These are phyloP conservation scores for Bicyclus anynana DNA, from an alignment of 1,140 invertebrate genomes.

Conservation along the genomic window DNA sequence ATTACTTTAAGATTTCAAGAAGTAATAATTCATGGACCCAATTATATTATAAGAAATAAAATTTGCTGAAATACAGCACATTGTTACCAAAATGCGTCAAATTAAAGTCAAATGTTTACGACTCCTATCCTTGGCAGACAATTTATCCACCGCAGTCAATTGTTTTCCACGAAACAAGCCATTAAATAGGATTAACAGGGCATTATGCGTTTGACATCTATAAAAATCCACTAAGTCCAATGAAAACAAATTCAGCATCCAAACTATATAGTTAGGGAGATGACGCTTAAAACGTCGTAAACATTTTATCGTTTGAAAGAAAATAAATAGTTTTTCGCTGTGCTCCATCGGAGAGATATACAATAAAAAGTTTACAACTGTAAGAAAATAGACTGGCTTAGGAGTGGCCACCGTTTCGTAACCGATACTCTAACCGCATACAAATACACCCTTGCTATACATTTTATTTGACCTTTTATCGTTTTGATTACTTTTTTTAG, in stretches of 20 bases:
- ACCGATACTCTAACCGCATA: conserved; percentile 5
- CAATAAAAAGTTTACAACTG: conserved; percentile 58
- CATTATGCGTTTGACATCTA: conserved; percentile 43
- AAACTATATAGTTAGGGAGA: conserved; percentile 35
- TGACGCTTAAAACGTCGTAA: conserved; percentile 56
- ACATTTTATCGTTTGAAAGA: conserved; percentile 50
- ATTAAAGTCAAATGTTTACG: conserved; percentile 43
- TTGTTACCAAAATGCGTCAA: conserved; percentile 21
- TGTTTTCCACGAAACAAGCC: conserved; percentile 41
- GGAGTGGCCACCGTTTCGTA: conserved; percentile 24
- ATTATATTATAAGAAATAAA: too few species aligned
- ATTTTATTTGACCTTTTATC: too few species aligned
- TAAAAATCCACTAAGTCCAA: conserved; percentile 42
- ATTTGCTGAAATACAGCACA: too few species aligned
- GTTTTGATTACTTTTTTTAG: too few species aligned
- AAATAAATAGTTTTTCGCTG: conserved; percentile 62
- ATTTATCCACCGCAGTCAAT: conserved; percentile 48
- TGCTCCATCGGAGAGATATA: conserved; percentile 48
- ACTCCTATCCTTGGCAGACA: conserved; percentile 30
- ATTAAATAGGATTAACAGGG: conserved; percentile 39
- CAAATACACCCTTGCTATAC: conserved; percentile 15
- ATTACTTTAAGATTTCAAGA: too few species aligned
- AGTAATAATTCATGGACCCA: neutral
- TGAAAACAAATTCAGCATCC: conserved; percentile 39
- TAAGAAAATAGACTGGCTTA: conserved; percentile 46